A percentile compares a stretch with the other conserved stretches of the same genome.
phyloP scores from a whole-genome alignment of 2,888 invertebrate species.

The Caprella mutica region DNA sequence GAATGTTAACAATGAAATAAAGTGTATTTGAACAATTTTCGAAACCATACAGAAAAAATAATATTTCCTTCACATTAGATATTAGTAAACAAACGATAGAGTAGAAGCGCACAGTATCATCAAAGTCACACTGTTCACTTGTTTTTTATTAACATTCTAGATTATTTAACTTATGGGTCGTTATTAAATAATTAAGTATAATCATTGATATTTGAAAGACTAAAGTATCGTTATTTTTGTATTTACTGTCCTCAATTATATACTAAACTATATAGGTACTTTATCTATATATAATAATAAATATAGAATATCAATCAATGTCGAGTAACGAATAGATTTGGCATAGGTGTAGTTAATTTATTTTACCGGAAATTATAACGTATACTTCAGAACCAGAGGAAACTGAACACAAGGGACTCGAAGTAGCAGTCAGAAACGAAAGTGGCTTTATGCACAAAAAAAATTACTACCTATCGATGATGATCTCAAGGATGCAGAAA shows the following conservation, averaged over 20 bases:
- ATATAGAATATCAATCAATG: constrained; percentile 1
- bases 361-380: too few species aligned
- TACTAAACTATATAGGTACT: not conserved
- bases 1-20: not conserved
- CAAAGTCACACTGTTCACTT: not conserved
- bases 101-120: not conserved
- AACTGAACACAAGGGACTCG: too few species aligned
- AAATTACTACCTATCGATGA: too few species aligned
- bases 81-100: not conserved
- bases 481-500: too few species aligned
- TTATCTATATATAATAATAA: not conserved
- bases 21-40: not conserved
- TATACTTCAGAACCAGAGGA: too few species aligned
- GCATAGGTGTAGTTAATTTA: too few species aligned
- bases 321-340: too few species aligned
- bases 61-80: not conserved
- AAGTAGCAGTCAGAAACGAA: too few species aligned
- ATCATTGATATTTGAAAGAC: not conserved
- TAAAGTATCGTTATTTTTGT: too few species aligned
- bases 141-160: not conserved
- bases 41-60: not conserved
- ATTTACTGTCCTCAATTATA: not conserved
- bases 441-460: too few species aligned
- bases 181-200: not conserved
- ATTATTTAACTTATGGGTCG: constrained; percentile 1